A percentile compares a stretch with the other conserved stretches of the same genome.
Evolutionary conservation across 2,888 invertebrate species (phyloP).

Genomic region (Pherbina coryleti): DNA sequence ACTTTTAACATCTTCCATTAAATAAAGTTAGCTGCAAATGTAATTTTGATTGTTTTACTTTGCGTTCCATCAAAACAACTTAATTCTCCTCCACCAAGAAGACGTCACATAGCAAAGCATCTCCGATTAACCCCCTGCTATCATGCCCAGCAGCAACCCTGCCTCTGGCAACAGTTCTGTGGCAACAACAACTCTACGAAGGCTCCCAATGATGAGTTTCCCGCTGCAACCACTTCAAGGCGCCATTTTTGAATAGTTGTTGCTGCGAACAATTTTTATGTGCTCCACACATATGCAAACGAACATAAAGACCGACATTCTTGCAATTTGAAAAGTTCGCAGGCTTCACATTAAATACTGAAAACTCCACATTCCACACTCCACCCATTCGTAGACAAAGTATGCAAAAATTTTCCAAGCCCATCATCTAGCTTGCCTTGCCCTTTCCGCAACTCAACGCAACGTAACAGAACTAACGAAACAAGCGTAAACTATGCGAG

Average conservation of each 20-base stretch:
- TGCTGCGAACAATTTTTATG: constrained; percentile 3
- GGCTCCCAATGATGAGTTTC: neutral
- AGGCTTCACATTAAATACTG: neutral
- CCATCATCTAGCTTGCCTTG: neutral
- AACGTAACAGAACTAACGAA: constrained; percentile 6
- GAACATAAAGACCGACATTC: neutral
- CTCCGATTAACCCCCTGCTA: neutral
- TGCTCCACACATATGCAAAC: constrained; percentile 1
- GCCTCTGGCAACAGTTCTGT: neutral
- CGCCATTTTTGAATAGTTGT: constrained; percentile 31
- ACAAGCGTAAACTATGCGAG: constrained; percentile 17
- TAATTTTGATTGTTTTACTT: constrained; percentile 44
- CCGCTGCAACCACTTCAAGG: constrained; percentile 30
- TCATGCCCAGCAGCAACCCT: neutral
- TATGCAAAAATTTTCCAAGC: neutral
- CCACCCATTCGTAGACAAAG: neutral
- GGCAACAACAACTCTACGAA: neutral
- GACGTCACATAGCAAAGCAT: neutral
- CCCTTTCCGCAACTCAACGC: neutral
- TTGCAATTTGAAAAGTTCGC: neutral
- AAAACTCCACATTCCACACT: neutral
- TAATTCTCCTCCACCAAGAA: neutral
- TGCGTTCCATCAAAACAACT: constrained; percentile 1
- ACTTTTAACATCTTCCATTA: constrained; percentile 37
- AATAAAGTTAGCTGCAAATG: constrained; percentile 45